phyloP scores from a whole-genome alignment of 30 jellyfish, hydroid and myxozoan species.

The Hydractinia echinata region DNA sequence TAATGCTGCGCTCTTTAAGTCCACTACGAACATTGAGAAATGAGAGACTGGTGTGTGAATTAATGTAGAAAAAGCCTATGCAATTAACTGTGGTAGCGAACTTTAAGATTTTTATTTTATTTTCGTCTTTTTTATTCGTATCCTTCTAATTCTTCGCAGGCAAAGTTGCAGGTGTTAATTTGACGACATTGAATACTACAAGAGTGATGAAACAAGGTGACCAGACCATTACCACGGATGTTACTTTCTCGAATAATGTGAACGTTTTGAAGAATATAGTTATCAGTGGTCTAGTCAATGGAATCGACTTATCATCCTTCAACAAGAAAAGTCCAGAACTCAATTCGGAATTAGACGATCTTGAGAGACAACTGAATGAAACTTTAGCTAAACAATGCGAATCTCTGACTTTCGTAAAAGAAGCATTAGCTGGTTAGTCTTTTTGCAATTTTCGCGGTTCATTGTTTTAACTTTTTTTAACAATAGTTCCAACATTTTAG shows the following conservation, averaged over 20 bases:
- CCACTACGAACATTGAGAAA: no score
- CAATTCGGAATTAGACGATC: not conserved
- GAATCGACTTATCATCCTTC: conserved; percentile 17
- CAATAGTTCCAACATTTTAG: not conserved
- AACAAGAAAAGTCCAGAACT: not conserved
- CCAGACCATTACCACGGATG: conserved; percentile 31
- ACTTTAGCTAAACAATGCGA: conserved; percentile 32
- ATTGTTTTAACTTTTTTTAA: not conserved
- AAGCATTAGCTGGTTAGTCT: conserved; percentile 25
- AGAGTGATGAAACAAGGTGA: conserved; percentile 26
- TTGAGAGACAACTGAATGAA: conserved; percentile 6
- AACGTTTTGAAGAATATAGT: conserved; percentile 9
- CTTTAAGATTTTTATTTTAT: no score
- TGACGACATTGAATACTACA: conserved; percentile 4
- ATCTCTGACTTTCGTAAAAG: conserved; percentile 31
- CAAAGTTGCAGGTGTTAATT: conserved; percentile 29
- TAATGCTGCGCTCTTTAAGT: no score
- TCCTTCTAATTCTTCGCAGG: conserved; percentile 10
- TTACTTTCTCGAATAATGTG: conserved; percentile 9
- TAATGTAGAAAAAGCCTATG: no score
- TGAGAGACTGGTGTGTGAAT: no score
- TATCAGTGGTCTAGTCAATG: conserved; percentile 47
- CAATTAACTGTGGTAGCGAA: no score
- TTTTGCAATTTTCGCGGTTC: not conserved
- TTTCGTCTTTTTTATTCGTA: no score